A percentile compares a stretch with the other conserved stretches of the same genome.
These are phyloP conservation scores for Lydus trimaculatus DNA, from an alignment of 2,888 invertebrate species.

Conservation along the genomic window DNA sequence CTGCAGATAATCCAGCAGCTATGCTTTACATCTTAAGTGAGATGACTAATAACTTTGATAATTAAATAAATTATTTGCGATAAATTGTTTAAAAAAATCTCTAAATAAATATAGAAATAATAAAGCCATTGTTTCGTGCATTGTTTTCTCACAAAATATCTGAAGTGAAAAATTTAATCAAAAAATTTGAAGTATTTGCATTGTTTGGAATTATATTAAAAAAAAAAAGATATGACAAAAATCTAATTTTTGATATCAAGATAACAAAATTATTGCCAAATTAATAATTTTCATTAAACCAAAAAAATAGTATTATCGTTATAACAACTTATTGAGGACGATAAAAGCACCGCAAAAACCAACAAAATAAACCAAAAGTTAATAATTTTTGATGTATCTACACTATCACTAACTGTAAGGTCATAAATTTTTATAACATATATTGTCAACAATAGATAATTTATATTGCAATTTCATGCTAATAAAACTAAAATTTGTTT, in stretches of 20 bases:
- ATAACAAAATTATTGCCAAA: not conserved
- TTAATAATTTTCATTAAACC: not conserved
- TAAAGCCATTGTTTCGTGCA: too few species aligned
- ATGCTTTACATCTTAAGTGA: conserved; percentile 25
- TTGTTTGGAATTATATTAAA: too few species aligned
- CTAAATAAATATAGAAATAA: not conserved
- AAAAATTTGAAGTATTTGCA: too few species aligned
- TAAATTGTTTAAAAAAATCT: not conserved
- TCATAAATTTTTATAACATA: conserved; percentile 2
- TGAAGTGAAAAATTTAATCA: too few species aligned
- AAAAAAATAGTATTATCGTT: not conserved
- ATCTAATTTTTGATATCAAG: too few species aligned
- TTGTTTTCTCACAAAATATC: too few species aligned
- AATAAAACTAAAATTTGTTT: not conserved
- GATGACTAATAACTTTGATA: conserved; percentile 34
- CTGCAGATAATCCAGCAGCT: conserved; percentile 22
- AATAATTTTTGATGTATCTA: not conserved
- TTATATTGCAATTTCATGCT: not conserved
- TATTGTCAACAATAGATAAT: not conserved
- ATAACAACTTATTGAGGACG: not conserved
- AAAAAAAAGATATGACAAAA: too few species aligned
- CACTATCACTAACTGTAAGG: not conserved
- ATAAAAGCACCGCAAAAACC: not conserved
- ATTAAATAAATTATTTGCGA: not conserved
- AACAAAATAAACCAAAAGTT: not conserved